A percentile compares a stretch with the other conserved stretches of the same genome.
These are phyloP conservation scores for Typhlichthys subterraneus DNA, from an alignment of 2,797 vertebrate species.

Conservation along the genomic window DNA sequence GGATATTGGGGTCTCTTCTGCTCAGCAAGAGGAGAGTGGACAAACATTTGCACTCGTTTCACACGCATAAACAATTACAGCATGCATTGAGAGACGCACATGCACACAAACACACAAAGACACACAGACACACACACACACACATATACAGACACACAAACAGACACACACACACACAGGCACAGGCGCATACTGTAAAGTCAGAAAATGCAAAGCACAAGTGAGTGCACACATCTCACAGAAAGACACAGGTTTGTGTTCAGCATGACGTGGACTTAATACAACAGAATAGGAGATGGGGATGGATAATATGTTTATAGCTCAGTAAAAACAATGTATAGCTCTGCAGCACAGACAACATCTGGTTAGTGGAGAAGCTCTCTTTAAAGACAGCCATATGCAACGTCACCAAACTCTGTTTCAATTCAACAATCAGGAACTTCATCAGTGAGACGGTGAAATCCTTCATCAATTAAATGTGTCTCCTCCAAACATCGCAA, in stretches of 20 bases:
- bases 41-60: conserved; percentile 57
- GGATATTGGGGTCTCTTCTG: conserved; percentile 54
- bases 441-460: too few relatives aligned
- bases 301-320: too few relatives aligned
- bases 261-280: not conserved
- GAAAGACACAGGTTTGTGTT: conserved; percentile 21
- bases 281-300: too few relatives aligned
- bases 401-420: too few relatives aligned
- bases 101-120: not conserved
- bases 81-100: conserved; percentile 27
- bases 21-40: conserved; percentile 46
- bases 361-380: too few relatives aligned
- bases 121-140: conserved; percentile 28
- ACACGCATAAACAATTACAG: conserved; percentile 20
- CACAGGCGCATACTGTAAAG: not conserved
- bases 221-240: not conserved
- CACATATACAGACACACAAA: not conserved
- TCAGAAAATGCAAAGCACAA: not conserved
- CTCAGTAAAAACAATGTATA: too few relatives aligned
- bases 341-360: too few relatives aligned
- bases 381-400: too few relatives aligned
- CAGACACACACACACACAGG: not conserved
- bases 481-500: too few relatives aligned
- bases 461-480: too few relatives aligned
- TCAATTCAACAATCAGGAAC: too few relatives aligned